Evolutionary conservation across 35 echinoderm and acorn worm genomes (phyloP).

Genomic region (Patiria miniata): DNA sequence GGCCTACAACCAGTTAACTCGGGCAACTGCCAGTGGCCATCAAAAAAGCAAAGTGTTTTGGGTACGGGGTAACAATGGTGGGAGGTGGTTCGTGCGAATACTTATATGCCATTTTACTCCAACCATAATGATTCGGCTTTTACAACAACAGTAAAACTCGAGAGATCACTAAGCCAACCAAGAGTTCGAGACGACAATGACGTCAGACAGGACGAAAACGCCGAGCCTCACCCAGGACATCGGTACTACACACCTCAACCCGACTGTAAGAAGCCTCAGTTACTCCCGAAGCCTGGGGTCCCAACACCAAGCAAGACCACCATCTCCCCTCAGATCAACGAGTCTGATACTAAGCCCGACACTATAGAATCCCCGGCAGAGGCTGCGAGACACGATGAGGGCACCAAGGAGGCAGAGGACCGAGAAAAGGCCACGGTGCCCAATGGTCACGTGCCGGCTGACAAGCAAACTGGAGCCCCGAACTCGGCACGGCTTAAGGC

Average conservation of each 20-base stretch:
- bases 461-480: neutral
- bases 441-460: neutral
- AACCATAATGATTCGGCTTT: neutral
- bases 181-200: neutral
- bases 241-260: constrained; percentile 58
- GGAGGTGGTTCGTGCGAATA: too few relatives aligned
- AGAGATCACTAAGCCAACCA: neutral
- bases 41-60: too few relatives aligned
- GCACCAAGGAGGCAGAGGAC: neutral
- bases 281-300: neutral
- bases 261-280: constrained; percentile 6
- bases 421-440: neutral
- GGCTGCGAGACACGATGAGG: neutral
- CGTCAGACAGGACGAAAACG: neutral
- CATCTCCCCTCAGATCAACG: neutral
- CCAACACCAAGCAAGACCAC: neutral
- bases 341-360: neutral
- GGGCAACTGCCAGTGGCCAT: too few relatives aligned
- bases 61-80: too few relatives aligned
- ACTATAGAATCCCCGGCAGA: too few relatives aligned
- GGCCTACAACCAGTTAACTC: too few relatives aligned
- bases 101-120: too few relatives aligned
- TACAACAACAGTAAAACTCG: neutral
- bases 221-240: constrained; percentile 32
- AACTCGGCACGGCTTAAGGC: neutral